Base-by-base conservation (phyloP, 2,797 vertebrate genomes). In the Acrocephalus scirpaceus region DNA sequence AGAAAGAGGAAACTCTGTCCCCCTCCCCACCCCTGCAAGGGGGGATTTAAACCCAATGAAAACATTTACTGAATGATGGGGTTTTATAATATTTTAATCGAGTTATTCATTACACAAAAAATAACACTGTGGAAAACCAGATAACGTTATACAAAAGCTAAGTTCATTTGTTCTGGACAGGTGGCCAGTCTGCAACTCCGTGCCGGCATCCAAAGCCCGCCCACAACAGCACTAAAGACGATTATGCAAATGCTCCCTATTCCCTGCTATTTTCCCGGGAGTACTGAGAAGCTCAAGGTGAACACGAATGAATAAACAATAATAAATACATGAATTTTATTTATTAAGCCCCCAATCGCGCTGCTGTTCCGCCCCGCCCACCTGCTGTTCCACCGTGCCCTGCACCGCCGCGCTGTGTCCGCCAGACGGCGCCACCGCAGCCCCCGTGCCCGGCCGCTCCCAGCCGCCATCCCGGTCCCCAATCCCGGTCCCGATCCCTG, bases 101-200 rank as follows among this genome's bases (percentile, higher is more conserved):
- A 97, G 96, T 97, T 97, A 97, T 97, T 98, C 94, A 95, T 96
- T 73, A 95, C 75, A 82, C 79, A 95, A 54, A 54, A 97, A 97
- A 95, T 85, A 96, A 94, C 82, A 69, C 94, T 95, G 92, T 84
- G 96, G 93, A 93, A 92, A 96, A 97, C 21, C 77, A 97, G 96
- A 98, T 97, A 97, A 97, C 57, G 96, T 54, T 79, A 71, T 69
- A 98, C 96, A 98, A 97, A 97, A 94, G 93, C 97, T 66, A 89
- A 97, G 96, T 97, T 97, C 98, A 98, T 98, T 98, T 98, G 98
- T 98, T 98, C 96, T 98, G 98, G 98, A 98, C 98, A 98, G 98
- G 98, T 98, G 98, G 98, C 97, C 94, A 40, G 96, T 96, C 97
- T 96, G 97, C 96, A 92, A 56, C 93, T 95, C 95, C 45, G 67